phyloP scores from a whole-genome alignment of 2,113 vertebrate species.

The Platysternon megacephalum region DNA sequence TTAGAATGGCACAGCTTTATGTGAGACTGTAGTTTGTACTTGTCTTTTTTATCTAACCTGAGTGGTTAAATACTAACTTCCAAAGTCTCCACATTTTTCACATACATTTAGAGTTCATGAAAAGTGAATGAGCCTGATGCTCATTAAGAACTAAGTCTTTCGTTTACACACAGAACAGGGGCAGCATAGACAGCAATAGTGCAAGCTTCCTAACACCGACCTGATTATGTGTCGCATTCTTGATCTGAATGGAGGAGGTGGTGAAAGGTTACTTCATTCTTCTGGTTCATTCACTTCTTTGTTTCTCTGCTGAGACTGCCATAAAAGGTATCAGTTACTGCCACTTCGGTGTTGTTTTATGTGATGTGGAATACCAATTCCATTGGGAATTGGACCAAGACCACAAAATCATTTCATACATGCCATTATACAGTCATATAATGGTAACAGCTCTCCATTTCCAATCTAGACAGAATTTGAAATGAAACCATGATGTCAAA shows the following conservation, averaged over 20 bases:
- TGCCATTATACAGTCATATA: constrained; percentile 53
- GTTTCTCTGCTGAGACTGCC: constrained; percentile 45
- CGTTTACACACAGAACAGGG: constrained; percentile 6
- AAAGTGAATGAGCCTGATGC: not conserved
- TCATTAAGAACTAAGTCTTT: constrained; percentile 60
- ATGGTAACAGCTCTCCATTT: constrained; percentile 3
- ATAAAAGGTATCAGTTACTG: constrained; percentile 63
- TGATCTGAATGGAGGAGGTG: constrained; percentile 51
- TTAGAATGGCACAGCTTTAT: not conserved
- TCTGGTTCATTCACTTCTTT: constrained; percentile 62
- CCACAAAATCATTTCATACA: constrained; percentile 54
- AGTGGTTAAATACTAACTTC: not conserved
- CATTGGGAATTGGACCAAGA: constrained; percentile 59
- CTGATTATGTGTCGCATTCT: constrained; percentile 62
- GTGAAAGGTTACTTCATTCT: constrained; percentile 71
- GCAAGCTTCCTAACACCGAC: constrained; percentile 31
- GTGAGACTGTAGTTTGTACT: not conserved
- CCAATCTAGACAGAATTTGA: constrained; percentile 47
- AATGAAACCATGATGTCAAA: constrained; percentile 32
- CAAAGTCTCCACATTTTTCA: constrained; percentile 38
- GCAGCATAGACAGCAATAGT: constrained; percentile 3
- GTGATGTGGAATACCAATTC: constrained; percentile 40
- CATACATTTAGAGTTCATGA: constrained; percentile 46
- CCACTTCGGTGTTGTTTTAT: constrained; percentile 51
- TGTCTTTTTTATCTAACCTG: not conserved